phyloP scores from a whole-genome alignment of 64 coral and sea anemone species.

The Actinia equina region DNA sequence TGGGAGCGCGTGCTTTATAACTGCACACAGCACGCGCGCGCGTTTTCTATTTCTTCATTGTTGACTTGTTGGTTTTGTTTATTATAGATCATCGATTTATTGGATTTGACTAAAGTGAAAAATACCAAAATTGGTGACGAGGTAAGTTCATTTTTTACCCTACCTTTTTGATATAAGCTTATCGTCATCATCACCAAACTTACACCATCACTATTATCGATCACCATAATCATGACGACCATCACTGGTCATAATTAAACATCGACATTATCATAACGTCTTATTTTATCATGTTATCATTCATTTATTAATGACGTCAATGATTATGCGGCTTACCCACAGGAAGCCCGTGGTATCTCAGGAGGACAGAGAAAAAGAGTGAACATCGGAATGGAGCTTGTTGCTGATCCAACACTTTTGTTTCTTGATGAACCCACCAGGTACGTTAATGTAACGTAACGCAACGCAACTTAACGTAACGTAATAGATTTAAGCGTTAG shows the following conservation, averaged over 20 bases:
- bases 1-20: too few species aligned
- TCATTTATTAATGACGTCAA: too few species aligned
- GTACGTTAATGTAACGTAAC: not conserved
- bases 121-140: conserved; percentile 71
- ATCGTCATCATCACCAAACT: not conserved
- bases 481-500: too few species aligned
- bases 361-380: conserved; percentile 85
- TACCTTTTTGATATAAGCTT: not conserved
- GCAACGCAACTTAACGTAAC: too few species aligned
- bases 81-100: conserved; percentile 51
- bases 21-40: too few species aligned
- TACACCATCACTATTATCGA: too few species aligned
- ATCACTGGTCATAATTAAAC: too few species aligned
- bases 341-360: conserved; percentile 80
- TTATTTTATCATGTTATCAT: too few species aligned
- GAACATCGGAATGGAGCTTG: conserved; percentile 90
- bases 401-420: conserved; percentile 74
- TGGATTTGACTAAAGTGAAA: conserved; percentile 44
- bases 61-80: not conserved
- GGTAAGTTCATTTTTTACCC: conserved; percentile 11
- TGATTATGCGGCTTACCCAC: not conserved
- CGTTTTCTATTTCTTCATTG: too few species aligned
- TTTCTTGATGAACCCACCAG: conserved; percentile 87
- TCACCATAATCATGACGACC: too few species aligned
- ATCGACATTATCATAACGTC: too few species aligned